A percentile compares a stretch with the other conserved stretches of the same genome.
Evolutionary conservation across 92 coral and sea anemone species (phyloP).

Genomic region (Palythoa heliodiscus): DNA sequence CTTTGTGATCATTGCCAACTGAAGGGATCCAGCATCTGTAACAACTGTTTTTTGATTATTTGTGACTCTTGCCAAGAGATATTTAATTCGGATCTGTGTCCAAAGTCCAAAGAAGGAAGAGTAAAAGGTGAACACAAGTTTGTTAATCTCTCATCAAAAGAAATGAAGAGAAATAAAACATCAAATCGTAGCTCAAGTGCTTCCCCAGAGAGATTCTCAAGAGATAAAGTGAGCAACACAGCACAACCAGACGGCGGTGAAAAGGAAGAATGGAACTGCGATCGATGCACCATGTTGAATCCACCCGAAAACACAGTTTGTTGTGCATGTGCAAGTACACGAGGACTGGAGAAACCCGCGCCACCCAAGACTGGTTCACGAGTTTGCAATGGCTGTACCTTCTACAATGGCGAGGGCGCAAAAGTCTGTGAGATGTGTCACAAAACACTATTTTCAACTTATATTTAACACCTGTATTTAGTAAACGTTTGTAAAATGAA

Average conservation of each 20-base stretch:
- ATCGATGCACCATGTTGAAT: conserved; percentile 64
- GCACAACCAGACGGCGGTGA: neutral
- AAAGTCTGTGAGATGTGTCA: conserved; percentile 50
- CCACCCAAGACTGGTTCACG: conserved; percentile 45
- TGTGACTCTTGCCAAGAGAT: neutral
- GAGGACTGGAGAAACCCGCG: conserved; percentile 47
- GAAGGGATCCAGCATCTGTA: conserved; percentile 5
- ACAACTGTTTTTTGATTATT: neutral
- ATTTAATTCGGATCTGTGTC: conserved; percentile 7
- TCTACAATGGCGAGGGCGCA: conserved; percentile 44
- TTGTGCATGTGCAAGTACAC: conserved; percentile 56
- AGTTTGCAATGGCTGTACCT: conserved; percentile 58
- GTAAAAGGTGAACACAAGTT: conserved; percentile 5
- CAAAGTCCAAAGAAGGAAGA: neutral
- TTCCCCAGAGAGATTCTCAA: neutral
- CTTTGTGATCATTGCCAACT: conserved; percentile 17
- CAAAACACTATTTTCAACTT: conserved; percentile 32
- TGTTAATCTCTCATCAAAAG: neutral
- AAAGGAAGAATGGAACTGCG: conserved; percentile 53
- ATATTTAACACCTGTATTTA: conserved; percentile 3
- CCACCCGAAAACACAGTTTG: conserved; percentile 54
- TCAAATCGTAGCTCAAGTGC: neutral
- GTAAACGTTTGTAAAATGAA: neutral
- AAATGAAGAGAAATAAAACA: neutral
- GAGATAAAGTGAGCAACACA: neutral